Evolutionary conservation across 2,888 invertebrate genomes (phyloP).

Genomic region (Tipula vernalis): DNA sequence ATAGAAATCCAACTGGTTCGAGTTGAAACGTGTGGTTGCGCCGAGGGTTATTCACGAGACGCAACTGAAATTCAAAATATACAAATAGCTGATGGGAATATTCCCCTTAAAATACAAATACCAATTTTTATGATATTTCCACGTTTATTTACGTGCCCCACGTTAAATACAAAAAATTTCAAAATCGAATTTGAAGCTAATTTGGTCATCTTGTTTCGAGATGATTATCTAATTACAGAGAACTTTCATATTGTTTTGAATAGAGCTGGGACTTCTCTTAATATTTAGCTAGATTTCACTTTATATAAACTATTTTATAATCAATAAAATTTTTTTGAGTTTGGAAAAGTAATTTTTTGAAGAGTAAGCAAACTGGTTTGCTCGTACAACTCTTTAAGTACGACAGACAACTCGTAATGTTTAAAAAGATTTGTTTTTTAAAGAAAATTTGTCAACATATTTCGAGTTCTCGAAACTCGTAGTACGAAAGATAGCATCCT

Average conservation of each 20-base stretch:
- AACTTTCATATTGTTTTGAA: conserved; percentile 55
- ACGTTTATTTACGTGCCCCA: conserved; percentile 88
- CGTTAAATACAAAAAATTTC: conserved; percentile 78
- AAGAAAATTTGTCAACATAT: no score
- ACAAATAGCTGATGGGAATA: conserved; percentile 90
- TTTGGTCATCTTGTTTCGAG: conserved; percentile 81
- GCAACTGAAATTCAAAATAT: conserved; percentile 98
- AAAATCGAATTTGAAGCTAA: conserved; percentile 96
- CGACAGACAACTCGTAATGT: no score
- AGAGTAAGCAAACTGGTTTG: no score
- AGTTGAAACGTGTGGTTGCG: conserved; percentile 90
- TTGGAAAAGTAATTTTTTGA: no score
- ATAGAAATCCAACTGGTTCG: conserved; percentile 88
- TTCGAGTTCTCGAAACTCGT: no score
- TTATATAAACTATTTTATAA: background rate
- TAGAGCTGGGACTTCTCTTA: conserved; percentile 16
- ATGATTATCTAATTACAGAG: conserved; percentile 87
- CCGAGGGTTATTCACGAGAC: conserved; percentile 61
- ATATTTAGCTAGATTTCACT: background rate
- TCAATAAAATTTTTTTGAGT: background rate
- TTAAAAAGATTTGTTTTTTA: no score
- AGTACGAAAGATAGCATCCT: no score
- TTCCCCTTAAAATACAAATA: conserved; percentile 63
- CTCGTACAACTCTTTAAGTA: no score
- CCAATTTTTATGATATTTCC: conserved; percentile 95